A percentile compares a stretch with the other conserved stretches of the same genome.
phyloP scores from a whole-genome alignment of 2,797 vertebrate species.

The Mus caroli region DNA sequence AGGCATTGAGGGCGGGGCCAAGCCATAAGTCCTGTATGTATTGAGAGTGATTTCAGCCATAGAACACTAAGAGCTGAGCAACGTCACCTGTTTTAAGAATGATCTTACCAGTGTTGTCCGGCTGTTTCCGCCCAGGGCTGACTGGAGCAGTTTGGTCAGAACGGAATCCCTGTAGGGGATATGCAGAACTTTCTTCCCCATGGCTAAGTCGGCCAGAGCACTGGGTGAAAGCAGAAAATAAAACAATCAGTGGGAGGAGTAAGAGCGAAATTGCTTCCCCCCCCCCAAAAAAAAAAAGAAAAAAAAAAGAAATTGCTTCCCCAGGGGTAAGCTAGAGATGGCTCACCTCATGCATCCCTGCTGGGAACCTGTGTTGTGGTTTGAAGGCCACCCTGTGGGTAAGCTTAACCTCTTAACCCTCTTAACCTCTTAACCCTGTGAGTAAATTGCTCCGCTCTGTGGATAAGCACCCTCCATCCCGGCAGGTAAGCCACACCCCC shows the following conservation, averaged over 20 bases:
- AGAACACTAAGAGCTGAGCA: not conserved
- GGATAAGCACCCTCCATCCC: no score
- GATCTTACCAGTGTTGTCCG: constrained; percentile 93
- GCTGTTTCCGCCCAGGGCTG: constrained; percentile 96
- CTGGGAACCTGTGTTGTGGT: no score
- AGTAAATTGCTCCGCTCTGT: no score
- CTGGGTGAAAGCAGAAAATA: constrained; percentile 81
- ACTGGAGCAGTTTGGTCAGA: constrained; percentile 95
- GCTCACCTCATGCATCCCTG: not conserved
- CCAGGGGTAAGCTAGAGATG: not conserved
- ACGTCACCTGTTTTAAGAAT: not conserved
- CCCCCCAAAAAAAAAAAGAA: no score
- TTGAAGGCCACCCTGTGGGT: not conserved
- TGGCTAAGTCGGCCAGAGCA: constrained; percentile 91
- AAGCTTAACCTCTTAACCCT: not conserved
- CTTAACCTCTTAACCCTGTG: no score
- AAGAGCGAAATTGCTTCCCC: not conserved
- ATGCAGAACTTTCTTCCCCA: constrained; percentile 92
- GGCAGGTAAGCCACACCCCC: not conserved
- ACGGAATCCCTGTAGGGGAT: constrained; percentile 94
- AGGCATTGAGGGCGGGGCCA: rapidly evolving
- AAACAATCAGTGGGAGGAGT: not conserved
- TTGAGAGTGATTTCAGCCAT: not conserved
- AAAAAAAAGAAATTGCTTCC: not conserved
- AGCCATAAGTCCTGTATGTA: rapidly evolving